Base-by-base conservation (phyloP, 2,888 invertebrate genomes). In the Stenodema calcarata region DNA sequence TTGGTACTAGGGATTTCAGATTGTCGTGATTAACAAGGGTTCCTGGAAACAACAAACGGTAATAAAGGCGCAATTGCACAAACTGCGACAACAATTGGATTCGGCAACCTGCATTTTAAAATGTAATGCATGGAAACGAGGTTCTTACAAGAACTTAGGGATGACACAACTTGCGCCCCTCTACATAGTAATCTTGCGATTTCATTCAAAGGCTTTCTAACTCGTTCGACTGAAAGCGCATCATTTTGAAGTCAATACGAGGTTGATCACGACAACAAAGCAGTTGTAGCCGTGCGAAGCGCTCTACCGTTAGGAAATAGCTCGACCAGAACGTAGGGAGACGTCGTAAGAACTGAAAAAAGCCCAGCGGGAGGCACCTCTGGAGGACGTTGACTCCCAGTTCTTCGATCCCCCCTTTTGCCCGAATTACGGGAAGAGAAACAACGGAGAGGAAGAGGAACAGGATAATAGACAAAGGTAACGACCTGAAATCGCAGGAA, bases 261-360 rank as follows among this genome's bases (percentile, higher is more conserved):
- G 62, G 62, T 62, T 62, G 18, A 62, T 62, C 62, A 62, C 62
- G 27, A 23, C 23, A 62, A 62, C 62, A 62, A 62, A 62, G 62
- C 18, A 62, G 23, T 62, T 23, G 62, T 6, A 27, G 23, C 62
- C 62, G 62, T 62, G 62, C 62, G 27, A 23, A 23, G 62, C 18
- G 62, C 62, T 18, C 18, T 62, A 78, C 78, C 78, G 78, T 78
- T 78, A 78, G 78, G 14, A 44, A 42, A 47, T 42, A 78, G 78
- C 78, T 78, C 78, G 78, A 78, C 44, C 78, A 78, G 78, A 78
- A 78, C 78, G 44, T 44, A 18, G 44, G 78, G 44, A n/a, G n/a
- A n/a, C 44, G 78, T 44, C 78, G 78, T 62, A 62, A 62, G 62
- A 62, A 62, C 62, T 62, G 62, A 62, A 62, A 62, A 62, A 23